phyloP scores from a whole-genome alignment of 2,113 vertebrate genomes.

The Euleptes europaea region DNA sequence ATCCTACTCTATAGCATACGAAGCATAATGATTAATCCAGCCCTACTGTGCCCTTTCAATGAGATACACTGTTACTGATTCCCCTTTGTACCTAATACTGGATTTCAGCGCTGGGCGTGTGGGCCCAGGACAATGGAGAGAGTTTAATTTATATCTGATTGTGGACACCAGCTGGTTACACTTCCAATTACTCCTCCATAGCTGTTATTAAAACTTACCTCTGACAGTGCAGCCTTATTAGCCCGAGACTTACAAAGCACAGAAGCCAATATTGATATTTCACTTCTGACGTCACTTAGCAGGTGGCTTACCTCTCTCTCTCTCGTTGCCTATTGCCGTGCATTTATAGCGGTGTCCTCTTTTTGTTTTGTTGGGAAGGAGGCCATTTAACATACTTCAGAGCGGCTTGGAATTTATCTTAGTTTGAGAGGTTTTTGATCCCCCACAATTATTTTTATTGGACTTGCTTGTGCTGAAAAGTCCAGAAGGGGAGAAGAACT shows the following conservation, averaged over 20 bases:
- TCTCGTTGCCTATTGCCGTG: not conserved
- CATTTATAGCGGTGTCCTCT: not conserved
- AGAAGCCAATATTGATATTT: conserved; percentile 54
- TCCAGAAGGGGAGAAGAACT: not conserved
- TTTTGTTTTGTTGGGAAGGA: not conserved
- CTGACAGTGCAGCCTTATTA: conserved; percentile 51
- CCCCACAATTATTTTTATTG: not conserved
- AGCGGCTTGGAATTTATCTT: not conserved
- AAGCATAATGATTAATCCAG: not conserved
- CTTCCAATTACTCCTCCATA: conserved; percentile 56
- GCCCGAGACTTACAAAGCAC: conserved; percentile 54
- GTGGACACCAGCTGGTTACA: conserved; percentile 61
- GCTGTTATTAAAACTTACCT: conserved; percentile 55
- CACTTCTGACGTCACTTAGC: conserved; percentile 1
- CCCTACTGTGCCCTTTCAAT: not conserved
- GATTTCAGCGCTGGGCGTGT: conserved; percentile 40
- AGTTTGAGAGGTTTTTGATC: not conserved
- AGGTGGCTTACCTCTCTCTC: not conserved
- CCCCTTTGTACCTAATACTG: conserved; percentile 34
- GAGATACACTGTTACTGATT: not conserved
- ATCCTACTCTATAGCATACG: not conserved
- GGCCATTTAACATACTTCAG: not conserved
- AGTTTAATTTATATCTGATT: conserved; percentile 71
- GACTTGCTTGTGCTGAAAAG: not conserved
- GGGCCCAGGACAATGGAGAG: conserved; percentile 63